phyloP scores from a whole-genome alignment of 2,113 vertebrate species.

The Cyrtonyx montezumae region DNA sequence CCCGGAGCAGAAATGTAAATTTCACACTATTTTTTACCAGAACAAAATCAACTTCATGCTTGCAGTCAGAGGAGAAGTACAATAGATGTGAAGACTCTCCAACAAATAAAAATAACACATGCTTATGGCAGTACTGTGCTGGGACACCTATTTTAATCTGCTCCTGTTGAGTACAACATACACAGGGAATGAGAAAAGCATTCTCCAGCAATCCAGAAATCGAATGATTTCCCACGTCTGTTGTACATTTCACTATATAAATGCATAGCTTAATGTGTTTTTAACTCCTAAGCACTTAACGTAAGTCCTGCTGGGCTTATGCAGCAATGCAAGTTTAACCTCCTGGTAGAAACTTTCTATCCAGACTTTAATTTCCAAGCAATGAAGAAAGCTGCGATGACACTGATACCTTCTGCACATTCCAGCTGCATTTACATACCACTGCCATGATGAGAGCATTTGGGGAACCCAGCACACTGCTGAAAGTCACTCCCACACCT shows the following conservation, averaged over 20 bases:
- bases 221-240: background rate
- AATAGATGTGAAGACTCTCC: background rate
- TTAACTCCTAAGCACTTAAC: background rate
- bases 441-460: too few species aligned
- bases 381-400: background rate
- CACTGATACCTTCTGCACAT: background rate
- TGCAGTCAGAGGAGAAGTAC: background rate
- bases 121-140: background rate
- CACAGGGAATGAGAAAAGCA: background rate
- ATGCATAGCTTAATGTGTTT: background rate
- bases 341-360: background rate
- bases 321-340: background rate
- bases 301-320: background rate
- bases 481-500: background rate
- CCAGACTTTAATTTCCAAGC: background rate
- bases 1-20: background rate
- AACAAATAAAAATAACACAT: background rate
- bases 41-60: background rate
- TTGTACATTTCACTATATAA: background rate
- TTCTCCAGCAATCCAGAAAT: background rate
- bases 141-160: background rate
- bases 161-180: background rate
- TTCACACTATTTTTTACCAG: background rate
- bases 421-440: background rate
- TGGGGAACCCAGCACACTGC: background rate